phyloP scores from a whole-genome alignment of 2,888 invertebrate genomes.

The Eristalis tenax region DNA sequence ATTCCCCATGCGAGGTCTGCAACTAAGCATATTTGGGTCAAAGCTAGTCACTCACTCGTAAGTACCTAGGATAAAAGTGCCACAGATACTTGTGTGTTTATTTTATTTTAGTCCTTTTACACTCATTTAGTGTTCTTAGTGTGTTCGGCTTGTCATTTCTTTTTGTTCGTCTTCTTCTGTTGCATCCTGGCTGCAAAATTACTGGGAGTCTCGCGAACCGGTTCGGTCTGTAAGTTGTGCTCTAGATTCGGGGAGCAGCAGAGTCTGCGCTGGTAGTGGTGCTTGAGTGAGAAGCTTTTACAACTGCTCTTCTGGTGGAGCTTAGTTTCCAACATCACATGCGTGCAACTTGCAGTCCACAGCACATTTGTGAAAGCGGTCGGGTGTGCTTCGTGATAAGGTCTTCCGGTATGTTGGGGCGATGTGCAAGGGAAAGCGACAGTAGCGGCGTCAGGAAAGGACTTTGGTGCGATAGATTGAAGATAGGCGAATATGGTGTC shows the following conservation, averaged over 20 bases:
- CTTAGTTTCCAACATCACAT: conserved; percentile 34
- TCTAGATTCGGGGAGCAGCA: conserved; percentile 43
- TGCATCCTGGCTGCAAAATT: conserved; percentile 35
- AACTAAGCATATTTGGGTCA: conserved; percentile 78
- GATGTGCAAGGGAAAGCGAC: background rate
- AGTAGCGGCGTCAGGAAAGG: background rate
- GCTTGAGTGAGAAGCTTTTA: conserved; percentile 37
- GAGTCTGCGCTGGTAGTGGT: background rate
- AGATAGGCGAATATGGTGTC: no score
- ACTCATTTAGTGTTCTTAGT: background rate
- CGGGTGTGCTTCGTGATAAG: background rate
- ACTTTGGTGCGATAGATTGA: no score
- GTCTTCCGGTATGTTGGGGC: background rate
- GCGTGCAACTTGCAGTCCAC: conserved; percentile 63
- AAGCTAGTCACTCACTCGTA: conserved; percentile 80
- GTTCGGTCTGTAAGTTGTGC: conserved; percentile 51
- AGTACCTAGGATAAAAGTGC: conserved; percentile 73
- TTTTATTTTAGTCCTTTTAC: conserved; percentile 17
- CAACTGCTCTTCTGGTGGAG: conserved; percentile 26
- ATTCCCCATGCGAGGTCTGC: conserved; percentile 66
- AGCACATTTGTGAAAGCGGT: background rate
- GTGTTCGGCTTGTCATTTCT: background rate
- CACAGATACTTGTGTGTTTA: conserved; percentile 24
- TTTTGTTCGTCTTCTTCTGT: conserved; percentile 6
- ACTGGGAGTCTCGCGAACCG: conserved; percentile 54